Evolutionary conservation across 1,140 invertebrate genomes (phyloP).

Genomic region (Hyles euphorbiae): DNA sequence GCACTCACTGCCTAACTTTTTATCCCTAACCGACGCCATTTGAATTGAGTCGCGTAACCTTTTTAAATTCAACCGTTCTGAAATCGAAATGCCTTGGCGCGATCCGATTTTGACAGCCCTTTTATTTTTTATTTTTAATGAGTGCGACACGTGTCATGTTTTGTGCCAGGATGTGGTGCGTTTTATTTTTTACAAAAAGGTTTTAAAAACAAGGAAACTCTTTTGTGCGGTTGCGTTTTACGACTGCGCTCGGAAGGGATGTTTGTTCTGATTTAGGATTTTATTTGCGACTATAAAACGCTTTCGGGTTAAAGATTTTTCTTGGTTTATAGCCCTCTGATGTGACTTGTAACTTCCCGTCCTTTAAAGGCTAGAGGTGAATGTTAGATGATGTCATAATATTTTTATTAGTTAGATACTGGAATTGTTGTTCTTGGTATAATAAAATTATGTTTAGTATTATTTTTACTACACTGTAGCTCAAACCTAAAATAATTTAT

Average conservation of each 20-base stretch:
- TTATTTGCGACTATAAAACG: slow-evolving; percentile 7
- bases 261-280: slow-evolving; percentile 5
- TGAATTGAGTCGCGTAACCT: slow-evolving; percentile 5
- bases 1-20: background rate
- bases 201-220: slow-evolving; percentile 1
- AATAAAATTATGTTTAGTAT: no score
- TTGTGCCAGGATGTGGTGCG: slow-evolving; percentile 10
- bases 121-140: slow-evolving; percentile 10
- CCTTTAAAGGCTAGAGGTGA: no score
- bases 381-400: no score
- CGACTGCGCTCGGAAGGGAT: background rate
- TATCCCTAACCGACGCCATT: background rate
- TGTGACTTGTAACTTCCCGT: no score
- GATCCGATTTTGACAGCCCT: slow-evolving; percentile 10
- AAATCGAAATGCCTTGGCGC: slow-evolving; percentile 2
- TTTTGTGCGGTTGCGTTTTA: slow-evolving; percentile 4
- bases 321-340: no score
- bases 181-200: slow-evolving; percentile 3
- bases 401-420: no score
- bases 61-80: slow-evolving; percentile 5
- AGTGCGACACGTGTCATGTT: slow-evolving; percentile 6
- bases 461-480: no score
- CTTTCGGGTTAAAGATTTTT: background rate
- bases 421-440: no score
- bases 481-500: no score